Conservation (phyloP, 35 echinoderm and acorn worm genomes). For the Apostichopus japonicus region DNA sequence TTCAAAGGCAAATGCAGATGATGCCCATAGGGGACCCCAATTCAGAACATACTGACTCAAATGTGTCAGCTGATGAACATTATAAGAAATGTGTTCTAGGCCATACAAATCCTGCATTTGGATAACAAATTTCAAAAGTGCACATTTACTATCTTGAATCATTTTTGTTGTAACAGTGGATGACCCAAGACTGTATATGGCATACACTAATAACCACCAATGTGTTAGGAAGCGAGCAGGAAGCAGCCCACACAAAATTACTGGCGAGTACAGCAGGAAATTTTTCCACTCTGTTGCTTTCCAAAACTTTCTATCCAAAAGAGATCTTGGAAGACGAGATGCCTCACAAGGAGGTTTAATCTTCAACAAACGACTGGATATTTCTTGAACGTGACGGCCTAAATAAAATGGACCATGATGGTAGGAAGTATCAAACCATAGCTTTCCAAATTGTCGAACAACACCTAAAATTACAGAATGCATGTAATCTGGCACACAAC, state of each 20-base stretch:
- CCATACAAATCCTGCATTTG: constrained; percentile 50
- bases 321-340: constrained; percentile 34
- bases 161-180: neutral
- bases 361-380: neutral
- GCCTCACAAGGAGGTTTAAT: constrained; percentile 42
- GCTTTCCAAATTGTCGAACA: constrained; percentile 25
- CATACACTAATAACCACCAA: constrained; percentile 7
- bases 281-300: constrained; percentile 40
- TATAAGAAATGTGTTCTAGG: constrained; percentile 11
- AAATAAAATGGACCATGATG: constrained; percentile 50
- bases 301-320: neutral
- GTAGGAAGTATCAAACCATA: constrained; percentile 51
- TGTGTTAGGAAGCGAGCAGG: constrained; percentile 3
- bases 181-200: neutral
- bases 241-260: constrained; percentile 5
- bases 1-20: constrained; percentile 57
- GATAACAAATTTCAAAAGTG: constrained; percentile 41
- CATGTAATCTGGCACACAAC: constrained; percentile 51
- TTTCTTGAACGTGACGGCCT: neutral
- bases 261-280: neutral
- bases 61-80: constrained; percentile 49
- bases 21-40: too few species aligned
- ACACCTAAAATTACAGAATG: constrained; percentile 53
- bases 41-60: too few species aligned
- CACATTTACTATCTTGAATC: neutral